Evolutionary conservation across 1,140 invertebrate species (phyloP).

Genomic region (Odontomachus brunneus): DNA sequence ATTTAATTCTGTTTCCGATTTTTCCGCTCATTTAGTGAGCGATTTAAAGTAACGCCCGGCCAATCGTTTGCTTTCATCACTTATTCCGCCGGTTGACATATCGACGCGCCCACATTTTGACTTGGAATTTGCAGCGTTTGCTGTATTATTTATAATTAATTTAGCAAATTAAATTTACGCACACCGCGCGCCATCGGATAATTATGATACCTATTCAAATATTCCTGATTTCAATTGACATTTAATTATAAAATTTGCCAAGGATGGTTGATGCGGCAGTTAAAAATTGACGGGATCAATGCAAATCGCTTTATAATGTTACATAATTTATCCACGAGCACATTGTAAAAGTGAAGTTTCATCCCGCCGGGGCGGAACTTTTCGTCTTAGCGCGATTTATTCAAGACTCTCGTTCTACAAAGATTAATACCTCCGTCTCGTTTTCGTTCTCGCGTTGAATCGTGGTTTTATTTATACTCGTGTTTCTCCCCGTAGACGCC

Average conservation of each 20-base stretch:
- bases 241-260: conserved; percentile 45
- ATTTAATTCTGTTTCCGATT: conserved; percentile 15
- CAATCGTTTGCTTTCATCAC: conserved; percentile 44
- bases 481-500: neutral
- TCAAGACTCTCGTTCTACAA: neutral
- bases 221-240: conserved; percentile 47
- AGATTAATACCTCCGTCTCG: neutral
- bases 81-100: conserved; percentile 25
- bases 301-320: conserved; percentile 46
- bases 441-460: neutral
- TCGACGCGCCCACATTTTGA: conserved; percentile 24
- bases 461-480: conserved; percentile 6
- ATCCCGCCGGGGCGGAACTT: neutral
- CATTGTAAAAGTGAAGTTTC: conserved; percentile 31
- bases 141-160: conserved; percentile 47
- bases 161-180: conserved; percentile 50
- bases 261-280: conserved; percentile 13
- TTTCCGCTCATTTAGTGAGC: conserved; percentile 8
- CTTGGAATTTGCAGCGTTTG: conserved; percentile 26
- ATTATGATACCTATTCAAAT: conserved; percentile 55
- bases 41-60: conserved; percentile 42
- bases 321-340: conserved; percentile 13
- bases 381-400: conserved; percentile 23
- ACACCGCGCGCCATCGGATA: conserved; percentile 2
- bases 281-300: conserved; percentile 44